Evolutionary conservation across 1,140 invertebrate species (phyloP).

Genomic region (Lordiphosa mommai): DNA sequence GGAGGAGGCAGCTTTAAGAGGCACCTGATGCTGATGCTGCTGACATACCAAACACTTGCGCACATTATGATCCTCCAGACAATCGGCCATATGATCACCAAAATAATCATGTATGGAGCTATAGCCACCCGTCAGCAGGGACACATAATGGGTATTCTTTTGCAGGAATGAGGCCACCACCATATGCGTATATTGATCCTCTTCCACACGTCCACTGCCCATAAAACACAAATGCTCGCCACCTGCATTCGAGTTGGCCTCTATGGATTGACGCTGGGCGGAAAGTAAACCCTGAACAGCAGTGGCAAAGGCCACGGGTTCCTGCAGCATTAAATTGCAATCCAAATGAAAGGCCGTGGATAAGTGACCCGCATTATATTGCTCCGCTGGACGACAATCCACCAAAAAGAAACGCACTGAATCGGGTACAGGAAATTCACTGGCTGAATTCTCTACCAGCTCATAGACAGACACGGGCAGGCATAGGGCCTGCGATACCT

Average conservation of each 20-base stretch:
- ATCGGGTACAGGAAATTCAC: slow-evolving; percentile 82
- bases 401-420: slow-evolving; percentile 96
- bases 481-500: slow-evolving; percentile 86
- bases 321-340: slow-evolving; percentile 97
- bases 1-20: slow-evolving; percentile 30
- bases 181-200: slow-evolving; percentile 99
- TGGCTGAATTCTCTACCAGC: slow-evolving; percentile 89
- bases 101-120: slow-evolving; percentile 93
- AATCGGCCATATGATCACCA: slow-evolving; percentile 88
- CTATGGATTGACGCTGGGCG: slow-evolving; percentile 93
- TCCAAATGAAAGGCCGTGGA: slow-evolving; percentile 98
- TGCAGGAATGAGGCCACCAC: slow-evolving; percentile 98
- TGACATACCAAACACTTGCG: slow-evolving; percentile 90
- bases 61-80: slow-evolving; percentile 90
- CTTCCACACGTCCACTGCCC: slow-evolving; percentile 96
- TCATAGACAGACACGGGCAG: slow-evolving; percentile 95
- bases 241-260: slow-evolving; percentile 92
- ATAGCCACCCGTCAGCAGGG: slow-evolving; percentile 95
- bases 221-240: slow-evolving; percentile 98
- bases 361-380: slow-evolving; percentile 97
- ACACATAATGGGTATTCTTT: slow-evolving; percentile 95
- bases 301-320: slow-evolving; percentile 95
- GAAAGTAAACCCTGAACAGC: slow-evolving; percentile 96
- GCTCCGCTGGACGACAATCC: slow-evolving; percentile 96
- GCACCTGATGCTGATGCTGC: slow-evolving; percentile 19